phyloP scores from a whole-genome alignment of 1,140 invertebrate genomes.

The Cotesia chilonis region DNA sequence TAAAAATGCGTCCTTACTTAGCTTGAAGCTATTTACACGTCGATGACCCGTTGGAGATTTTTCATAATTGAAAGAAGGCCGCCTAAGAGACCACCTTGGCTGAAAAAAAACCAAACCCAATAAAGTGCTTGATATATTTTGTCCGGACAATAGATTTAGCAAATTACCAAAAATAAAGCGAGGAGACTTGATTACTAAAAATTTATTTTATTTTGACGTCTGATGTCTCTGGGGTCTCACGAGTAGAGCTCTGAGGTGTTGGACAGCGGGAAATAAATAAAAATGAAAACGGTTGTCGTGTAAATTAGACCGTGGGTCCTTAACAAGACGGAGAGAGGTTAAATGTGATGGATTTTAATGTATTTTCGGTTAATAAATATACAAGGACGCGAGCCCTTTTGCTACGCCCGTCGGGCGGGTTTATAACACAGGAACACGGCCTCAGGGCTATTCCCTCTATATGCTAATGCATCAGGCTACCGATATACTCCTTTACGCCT shows the following conservation, averaged over 20 bases:
- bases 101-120: constrained; percentile 21
- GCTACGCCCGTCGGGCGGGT: constrained; percentile 32
- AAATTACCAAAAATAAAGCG: neutral
- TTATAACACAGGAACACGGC: constrained; percentile 48
- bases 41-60: constrained; percentile 1
- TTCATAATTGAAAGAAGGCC: constrained; percentile 49
- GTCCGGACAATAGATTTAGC: constrained; percentile 1
- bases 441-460: constrained; percentile 60
- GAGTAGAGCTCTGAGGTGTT: no score
- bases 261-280: neutral
- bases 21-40: constrained; percentile 32
- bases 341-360: constrained; percentile 52
- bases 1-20: neutral
- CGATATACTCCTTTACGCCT: constrained; percentile 59
- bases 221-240: no score
- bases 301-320: constrained; percentile 21
- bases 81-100: constrained; percentile 37
- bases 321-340: constrained; percentile 42
- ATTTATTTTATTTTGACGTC: no score
- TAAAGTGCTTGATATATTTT: constrained; percentile 38
- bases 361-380: constrained; percentile 61
- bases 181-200: neutral
- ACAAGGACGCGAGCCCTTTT: constrained; percentile 38
- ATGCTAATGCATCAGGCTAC: constrained; percentile 63
- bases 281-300: constrained; percentile 2